Percentiles rank a stretch among this genome's conserved stretches.
These are phyloP conservation scores for Onychomys arenicola DNA, from an alignment of 2,797 vertebrate genomes.

Conservation along the genomic window DNA sequence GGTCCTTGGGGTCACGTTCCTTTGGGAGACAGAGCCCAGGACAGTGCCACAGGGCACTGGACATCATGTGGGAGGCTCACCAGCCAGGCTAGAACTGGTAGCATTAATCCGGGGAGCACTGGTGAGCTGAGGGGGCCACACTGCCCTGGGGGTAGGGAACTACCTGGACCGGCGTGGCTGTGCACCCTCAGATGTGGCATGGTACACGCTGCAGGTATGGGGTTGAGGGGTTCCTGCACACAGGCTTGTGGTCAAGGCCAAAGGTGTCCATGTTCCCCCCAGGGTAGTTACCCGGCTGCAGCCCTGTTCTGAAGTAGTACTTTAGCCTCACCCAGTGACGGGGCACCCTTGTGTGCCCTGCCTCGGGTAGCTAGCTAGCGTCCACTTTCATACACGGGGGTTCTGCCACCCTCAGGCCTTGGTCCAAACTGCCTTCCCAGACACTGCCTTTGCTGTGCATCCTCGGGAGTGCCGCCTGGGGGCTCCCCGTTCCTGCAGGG, in stretches of 20 bases:
- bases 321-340: not conserved
- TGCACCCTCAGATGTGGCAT: not conserved
- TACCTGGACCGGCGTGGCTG: no score
- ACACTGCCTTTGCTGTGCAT: not conserved
- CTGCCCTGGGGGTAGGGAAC: not conserved
- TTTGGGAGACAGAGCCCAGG: not conserved
- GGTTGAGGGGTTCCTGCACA: not conserved
- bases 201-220: no score
- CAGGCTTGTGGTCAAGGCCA: not conserved
- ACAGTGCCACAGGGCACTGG: no score
- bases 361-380: no score
- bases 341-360: no score
- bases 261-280: not conserved
- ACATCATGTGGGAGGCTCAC: not conserved
- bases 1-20: not conserved
- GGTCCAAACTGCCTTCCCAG: not conserved
- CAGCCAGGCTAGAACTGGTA: no score
- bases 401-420: not conserved
- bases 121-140: not conserved
- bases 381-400: not conserved
- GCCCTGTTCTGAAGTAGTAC: not conserved
- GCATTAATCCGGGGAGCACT: not conserved
- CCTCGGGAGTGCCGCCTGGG: not conserved
- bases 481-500: not conserved
- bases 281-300: no score